Base-by-base conservation (phyloP, 2,797 vertebrate genomes). In the Microctenopoma stevenorrisi region DNA sequence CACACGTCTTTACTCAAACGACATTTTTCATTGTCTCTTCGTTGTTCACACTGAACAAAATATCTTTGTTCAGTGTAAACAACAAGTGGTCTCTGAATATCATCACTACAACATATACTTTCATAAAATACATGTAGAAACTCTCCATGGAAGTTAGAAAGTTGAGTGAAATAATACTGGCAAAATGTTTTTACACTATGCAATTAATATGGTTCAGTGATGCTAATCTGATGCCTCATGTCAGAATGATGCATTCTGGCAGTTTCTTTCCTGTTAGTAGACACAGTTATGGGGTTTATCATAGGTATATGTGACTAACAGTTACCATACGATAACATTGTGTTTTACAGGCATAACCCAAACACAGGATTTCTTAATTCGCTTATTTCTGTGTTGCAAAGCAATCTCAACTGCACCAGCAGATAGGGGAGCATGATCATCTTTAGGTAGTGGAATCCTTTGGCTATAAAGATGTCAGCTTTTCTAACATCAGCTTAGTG, bases 351-450 rank as follows among this genome's bases (percentile, higher is more conserved):
- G 38, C 51, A 60, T 76, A 67, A 14, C 49, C 76, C 51, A 73
- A 85, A 86, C 51, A 56, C 62, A 72, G 47, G 14, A 54, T 86
- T 82, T 79, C 67, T 55, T 81, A 76, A 87, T 87, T 87, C 84
- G 57, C 55, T 76, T 68, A 44, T 47, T 44, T 72, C 63, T 80
- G 60, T 74, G 80, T 81, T 82, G 68, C 82, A 83, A 72, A 79
- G 78, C 85, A 87, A 74, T 85, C 56, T 58, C 42, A 82, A 64
- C 43, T 72, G 53, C 50, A 60, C n/a, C 54, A 64, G 64, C 44
- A 60, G 64, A 72, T 43, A 69, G 25, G 60, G 30, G 50, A 77
- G 44, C 47, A 63, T 53, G n/a, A 57, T 71, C 0, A 60, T 59
- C 68, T 77, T 47, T 64, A 72, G 79, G 81, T 82, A 68, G 28